Base-by-base conservation (phyloP, 1,140 invertebrate genomes). In the Apis dorsata region DNA sequence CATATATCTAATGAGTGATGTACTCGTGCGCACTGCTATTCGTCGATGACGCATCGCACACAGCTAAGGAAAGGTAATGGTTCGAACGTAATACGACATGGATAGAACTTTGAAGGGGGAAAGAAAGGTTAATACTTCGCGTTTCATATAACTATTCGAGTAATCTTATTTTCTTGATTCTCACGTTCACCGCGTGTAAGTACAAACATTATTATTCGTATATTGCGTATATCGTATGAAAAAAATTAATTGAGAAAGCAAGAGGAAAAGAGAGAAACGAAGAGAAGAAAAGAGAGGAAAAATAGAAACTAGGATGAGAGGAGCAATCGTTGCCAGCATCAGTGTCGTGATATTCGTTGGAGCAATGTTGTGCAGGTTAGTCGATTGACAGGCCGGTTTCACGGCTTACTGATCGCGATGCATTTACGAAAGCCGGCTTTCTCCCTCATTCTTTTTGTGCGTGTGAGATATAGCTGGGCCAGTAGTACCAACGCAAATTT, bases 361-460 rank as follows among this genome's bases (percentile, higher is more conserved):
- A 66, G 63, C 65, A 17, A 17, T 53, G 21, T 59, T 76, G 49
- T 68, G 65, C 80, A 82, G 80, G 80, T 82, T 68, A 82, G 80
- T 82, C 17, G 73, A 72, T 72, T 44, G 59, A 66, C 57, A 51
- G 19, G 28, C n/a, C 34, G 8, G 28, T 24, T 24, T 51, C 15
- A 21, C 21, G 53, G n/a, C 21, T 57, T 44, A 44, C 12, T 17
- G 24, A 15, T 21, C 57, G n/a, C n/a, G 7, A 10, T 7, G 15
- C 44, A 53, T 49, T 68, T 44, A 12, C 9, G 3, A 44, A 21
- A 44, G 28, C 19, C 34, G 44, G 28, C 34, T 68, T 49, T 69
- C 66, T 51, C 66, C 19, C 28, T 2, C 21, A 15, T 21, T 44
- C 44, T 21, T 34, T 44, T 68, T 10, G 19, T 4, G 28, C 65